Evolutionary conservation across 2,113 vertebrate species (phyloP).

Genomic region (Neodontobutis hainanensis): DNA sequence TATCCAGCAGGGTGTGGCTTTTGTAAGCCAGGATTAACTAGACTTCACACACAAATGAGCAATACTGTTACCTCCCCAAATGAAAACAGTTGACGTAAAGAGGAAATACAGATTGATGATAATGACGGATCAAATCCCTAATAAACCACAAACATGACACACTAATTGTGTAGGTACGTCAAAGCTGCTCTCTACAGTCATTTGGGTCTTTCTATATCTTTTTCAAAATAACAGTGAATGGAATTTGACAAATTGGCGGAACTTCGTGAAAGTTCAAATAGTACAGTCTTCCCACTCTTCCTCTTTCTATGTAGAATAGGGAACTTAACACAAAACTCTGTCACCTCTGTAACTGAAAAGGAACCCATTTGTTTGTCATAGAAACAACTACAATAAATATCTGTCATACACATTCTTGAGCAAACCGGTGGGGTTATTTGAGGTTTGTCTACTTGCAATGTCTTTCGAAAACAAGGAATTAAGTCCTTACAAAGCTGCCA

Average conservation of each 20-base stretch:
- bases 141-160: constrained; percentile 38
- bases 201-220: background rate
- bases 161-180: constrained; percentile 17
- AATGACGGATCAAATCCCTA: constrained; percentile 42
- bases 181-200: constrained; percentile 8
- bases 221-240: background rate
- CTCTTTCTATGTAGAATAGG: constrained; percentile 43
- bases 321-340: constrained; percentile 40
- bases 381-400: constrained; percentile 64
- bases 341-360: constrained; percentile 29
- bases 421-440: constrained; percentile 19
- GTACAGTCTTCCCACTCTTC: constrained; percentile 33
- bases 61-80: constrained; percentile 27
- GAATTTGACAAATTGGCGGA: constrained; percentile 10
- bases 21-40: constrained; percentile 27
- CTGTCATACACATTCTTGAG: constrained; percentile 29
- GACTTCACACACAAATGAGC: constrained; percentile 27
- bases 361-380: constrained; percentile 42
- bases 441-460: constrained; percentile 4
- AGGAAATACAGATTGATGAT: constrained; percentile 56
- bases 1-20: constrained; percentile 57
- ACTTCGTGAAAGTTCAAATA: background rate
- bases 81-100: constrained; percentile 24
- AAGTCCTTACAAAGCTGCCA: background rate
- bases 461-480: constrained; percentile 12